Base-by-base conservation (phyloP, 1,140 invertebrate genomes). In the Akabosia matsudoensis region DNA sequence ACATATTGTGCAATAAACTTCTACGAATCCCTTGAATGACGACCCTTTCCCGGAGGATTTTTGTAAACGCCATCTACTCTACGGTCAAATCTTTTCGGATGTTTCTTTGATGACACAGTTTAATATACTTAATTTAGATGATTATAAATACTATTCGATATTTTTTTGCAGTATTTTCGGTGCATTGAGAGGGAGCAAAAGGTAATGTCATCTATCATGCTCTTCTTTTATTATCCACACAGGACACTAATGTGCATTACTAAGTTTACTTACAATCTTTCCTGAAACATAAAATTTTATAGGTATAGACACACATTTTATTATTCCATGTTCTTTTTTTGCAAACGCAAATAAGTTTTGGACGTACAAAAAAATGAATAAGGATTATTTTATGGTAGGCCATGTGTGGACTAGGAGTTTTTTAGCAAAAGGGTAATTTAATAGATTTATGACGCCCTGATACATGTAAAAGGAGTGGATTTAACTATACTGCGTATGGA, bases 381-480 rank as follows among this genome's bases (percentile, higher is more conserved):
- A 67, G n/a, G 61, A 67, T 14, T 28, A 31, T 67, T 67, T 67
- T 67, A 67, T 67, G 61, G 22, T 10, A 16, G 26, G 61, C 61
- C 61, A 67, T 67, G 31, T 67, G 61, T 30, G 61, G 3, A 31
- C 22, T 30, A 67, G 31, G 31, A 67, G 61, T 24, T 31, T 67
- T 67, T 24, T 24, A 67, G 61, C 31, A 30, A 67, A 67, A 67
- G 61, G 61, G 61, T 31, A 67, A 67, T 67, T 67, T 67, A 67
- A 67, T 67, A 67, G 61, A 67, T 67, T 67, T 67, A 67, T 67
- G 61, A 31, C 22, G 61, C 61, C 61, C 31, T 67, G 31, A 67
- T 67, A 67, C 61, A 67, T 67, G 61, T 67, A 67, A 67, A 67
- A 67, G 30, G 61, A 31, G 61, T 67, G 61, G 61, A 67, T 67